A percentile compares a stretch with the other conserved stretches of the same genome.
These are phyloP conservation scores for Anhinga rufa DNA, from an alignment of 2,113 vertebrate species.

Conservation along the genomic window DNA sequence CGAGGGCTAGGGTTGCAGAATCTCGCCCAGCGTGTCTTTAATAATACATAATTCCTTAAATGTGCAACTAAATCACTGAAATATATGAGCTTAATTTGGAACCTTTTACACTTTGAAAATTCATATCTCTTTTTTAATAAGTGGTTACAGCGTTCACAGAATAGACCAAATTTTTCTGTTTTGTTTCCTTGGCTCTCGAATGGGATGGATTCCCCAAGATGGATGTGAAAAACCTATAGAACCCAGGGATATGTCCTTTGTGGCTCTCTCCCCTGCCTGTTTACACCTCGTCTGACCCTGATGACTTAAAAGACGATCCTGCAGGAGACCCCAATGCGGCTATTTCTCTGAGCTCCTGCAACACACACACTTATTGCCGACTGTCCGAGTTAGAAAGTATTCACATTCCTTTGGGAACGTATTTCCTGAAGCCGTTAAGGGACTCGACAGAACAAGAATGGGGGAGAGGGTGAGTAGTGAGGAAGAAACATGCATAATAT, in stretches of 20 bases:
- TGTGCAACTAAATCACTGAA: slow-evolving; percentile 3
- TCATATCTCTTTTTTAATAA: slow-evolving; percentile 1
- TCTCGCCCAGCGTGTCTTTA: background rate
- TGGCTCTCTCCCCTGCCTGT: background rate
- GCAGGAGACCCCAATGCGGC: background rate
- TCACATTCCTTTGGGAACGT: background rate
- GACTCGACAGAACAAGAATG: background rate
- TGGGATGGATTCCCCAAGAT: background rate
- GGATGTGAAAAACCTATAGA: background rate
- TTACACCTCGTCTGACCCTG: background rate
- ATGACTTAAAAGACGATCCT: background rate
- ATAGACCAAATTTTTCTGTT: background rate
- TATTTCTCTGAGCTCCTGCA: background rate
- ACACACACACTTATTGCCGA: background rate
- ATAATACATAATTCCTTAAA: slow-evolving; percentile 37
- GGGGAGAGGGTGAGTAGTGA: background rate
- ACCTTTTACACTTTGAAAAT: background rate
- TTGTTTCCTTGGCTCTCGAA: background rate
- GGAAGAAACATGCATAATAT: background rate
- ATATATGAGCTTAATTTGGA: slow-evolving; percentile 28
- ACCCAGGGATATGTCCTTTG: background rate
- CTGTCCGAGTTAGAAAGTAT: background rate
- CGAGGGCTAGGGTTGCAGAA: background rate
- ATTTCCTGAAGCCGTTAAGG: background rate
- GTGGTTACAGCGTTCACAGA: background rate